Evolutionary conservation across 2,797 vertebrate species (phyloP), one percentile per base, ranked within the genome.

Genomic region (Nyctibius grandis): DNA sequence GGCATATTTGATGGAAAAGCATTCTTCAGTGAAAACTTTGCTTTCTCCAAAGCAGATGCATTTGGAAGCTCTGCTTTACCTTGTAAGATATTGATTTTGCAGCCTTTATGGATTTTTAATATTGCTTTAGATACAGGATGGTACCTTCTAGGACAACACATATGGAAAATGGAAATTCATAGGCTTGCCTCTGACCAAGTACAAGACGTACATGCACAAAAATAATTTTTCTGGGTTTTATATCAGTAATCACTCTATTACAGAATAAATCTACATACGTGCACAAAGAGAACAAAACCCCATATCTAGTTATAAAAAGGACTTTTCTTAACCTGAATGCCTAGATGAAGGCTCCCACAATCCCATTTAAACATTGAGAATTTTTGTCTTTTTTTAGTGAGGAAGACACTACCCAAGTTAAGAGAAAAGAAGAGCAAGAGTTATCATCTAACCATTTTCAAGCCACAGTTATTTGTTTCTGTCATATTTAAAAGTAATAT

Each of bases 281-380:
- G 17, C 45, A 60, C 9, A 61, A 44, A 53, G 5, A 50, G 9
- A 90, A 78, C 3, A 57, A 90, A 74, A 21, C 4, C 4, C 6
- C 5, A 12, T 28, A 12, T 4, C 0, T 0, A 47, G 15, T 54
- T 77, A 50, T 76, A 57, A 51, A 72, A 79, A 38, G 1, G 5
- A 8, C 11, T 14, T 42, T 15, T 70, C 22, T 42, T 76, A 70
- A 47, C 12, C 13, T 38, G 23, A 26, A 28, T 73, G 15, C 8
- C 33, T 80, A 17, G 36, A 8, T 36, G 28, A 89, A 84, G 16
- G 33, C 2, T 61, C 29, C 18, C 19, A 44, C 13, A 77, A 40
- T 28, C 9, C 10, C 26, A 9, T 65, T 64, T 77, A 53, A 74
- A 15, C 3, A 54, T 22, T 70, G 70, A 25, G 16, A 93, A 72